These are phyloP conservation scores for Aplysina aerophoba DNA, from an alignment of 37 sponge, comb jelly and placozoan species.

Conservation along the genomic window DNA sequence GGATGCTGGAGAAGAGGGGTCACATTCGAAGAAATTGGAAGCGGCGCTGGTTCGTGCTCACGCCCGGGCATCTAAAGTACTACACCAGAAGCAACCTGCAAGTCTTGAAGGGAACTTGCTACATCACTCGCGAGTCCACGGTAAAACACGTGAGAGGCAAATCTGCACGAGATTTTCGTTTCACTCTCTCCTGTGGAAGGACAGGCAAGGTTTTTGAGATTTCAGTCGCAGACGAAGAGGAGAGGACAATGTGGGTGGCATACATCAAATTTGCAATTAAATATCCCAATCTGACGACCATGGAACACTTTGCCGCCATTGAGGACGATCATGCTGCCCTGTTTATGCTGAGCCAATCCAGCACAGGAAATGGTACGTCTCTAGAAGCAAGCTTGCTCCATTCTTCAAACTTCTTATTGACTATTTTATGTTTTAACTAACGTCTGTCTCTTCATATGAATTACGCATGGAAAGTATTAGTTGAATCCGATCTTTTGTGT, in stretches of 20 bases:
- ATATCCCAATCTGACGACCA: not conserved
- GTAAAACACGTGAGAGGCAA: not conserved
- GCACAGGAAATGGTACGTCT: too few relatives aligned
- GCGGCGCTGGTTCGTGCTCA: slow-evolving; percentile 9
- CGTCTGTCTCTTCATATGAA: too few relatives aligned
- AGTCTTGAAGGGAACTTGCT: not conserved
- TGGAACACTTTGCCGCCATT: slow-evolving; percentile 3
- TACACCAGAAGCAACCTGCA: not conserved
- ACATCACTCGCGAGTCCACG: not conserved
- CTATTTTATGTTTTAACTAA: too few relatives aligned
- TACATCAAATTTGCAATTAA: not conserved
- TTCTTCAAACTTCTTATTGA: too few relatives aligned
- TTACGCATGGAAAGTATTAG: too few relatives aligned
- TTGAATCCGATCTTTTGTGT: too few relatives aligned
- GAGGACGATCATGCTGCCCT: too few relatives aligned
- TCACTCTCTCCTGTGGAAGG: slow-evolving; percentile 23
- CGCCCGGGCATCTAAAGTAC: slow-evolving; percentile 10
- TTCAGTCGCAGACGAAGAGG: not conserved
- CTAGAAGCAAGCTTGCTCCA: too few relatives aligned
- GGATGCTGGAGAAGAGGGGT: slow-evolving; percentile 19
- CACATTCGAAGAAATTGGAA: slow-evolving; percentile 27
- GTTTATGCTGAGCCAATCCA: too few relatives aligned
- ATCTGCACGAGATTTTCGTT: not conserved
- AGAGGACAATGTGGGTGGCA: slow-evolving; percentile 6
- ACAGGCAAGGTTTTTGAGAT: slow-evolving; percentile 39